These are phyloP conservation scores for Drosophila lacertosa DNA, from an alignment of 1,140 invertebrate genomes.

Conservation along the genomic window DNA sequence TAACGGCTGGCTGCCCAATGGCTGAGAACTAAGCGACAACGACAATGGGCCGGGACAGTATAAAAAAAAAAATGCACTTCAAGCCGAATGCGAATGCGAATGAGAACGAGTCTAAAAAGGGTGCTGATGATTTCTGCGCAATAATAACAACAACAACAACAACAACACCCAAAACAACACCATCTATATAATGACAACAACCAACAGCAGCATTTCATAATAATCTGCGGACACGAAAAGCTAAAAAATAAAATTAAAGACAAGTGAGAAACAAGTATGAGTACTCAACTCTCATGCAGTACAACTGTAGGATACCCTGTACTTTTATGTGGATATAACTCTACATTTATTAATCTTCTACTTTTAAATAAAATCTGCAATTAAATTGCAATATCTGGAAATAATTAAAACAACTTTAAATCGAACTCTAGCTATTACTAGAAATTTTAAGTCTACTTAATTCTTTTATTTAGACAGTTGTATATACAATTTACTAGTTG, in stretches of 20 bases:
- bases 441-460: no score
- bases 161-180: not conserved
- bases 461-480: no score
- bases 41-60: conserved; percentile 49
- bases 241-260: conserved; percentile 18
- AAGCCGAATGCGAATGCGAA: not conserved
- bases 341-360: no score
- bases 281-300: not conserved
- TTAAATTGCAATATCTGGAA: no score
- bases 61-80: conserved; percentile 37
- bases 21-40: conserved; percentile 29
- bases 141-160: not conserved
- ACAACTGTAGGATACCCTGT: not conserved
- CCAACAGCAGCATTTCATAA: conserved; percentile 60
- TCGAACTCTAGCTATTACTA: no score
- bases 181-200: conserved; percentile 1
- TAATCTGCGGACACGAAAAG: conserved; percentile 53
- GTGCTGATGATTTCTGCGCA: conserved; percentile 22
- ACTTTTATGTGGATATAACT: no score
- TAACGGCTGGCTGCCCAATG: conserved; percentile 32
- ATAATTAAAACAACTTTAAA: no score
- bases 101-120: not conserved
- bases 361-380: no score
- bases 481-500: no score
- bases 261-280: not conserved